These are phyloP conservation scores for Pocillopora damicornis DNA, from an alignment of 64 coral and sea anemone species.

Conservation along the genomic window DNA sequence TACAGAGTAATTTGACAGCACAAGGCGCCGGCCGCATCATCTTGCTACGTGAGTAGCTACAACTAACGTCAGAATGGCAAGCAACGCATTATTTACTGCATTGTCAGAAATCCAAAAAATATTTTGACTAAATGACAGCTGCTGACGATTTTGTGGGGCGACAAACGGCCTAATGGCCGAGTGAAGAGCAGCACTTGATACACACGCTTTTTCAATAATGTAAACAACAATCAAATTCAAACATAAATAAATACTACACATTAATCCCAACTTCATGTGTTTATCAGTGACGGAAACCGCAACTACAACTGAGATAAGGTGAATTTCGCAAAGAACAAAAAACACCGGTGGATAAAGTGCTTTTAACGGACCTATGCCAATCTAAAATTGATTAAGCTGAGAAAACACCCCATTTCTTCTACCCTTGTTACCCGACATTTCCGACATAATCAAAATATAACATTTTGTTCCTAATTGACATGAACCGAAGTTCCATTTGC, in stretches of 20 bases:
- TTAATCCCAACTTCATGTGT: slow-evolving; percentile 26
- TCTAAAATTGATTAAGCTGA: background rate
- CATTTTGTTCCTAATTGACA: background rate
- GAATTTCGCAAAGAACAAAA: background rate
- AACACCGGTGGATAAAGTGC: background rate
- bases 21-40: background rate
- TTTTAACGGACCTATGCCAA: background rate
- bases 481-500: background rate
- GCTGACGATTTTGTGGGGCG: too few relatives aligned
- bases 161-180: too few relatives aligned
- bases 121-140: background rate
- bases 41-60: background rate
- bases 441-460: background rate
- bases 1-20: background rate
- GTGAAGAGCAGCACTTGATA: too few relatives aligned
- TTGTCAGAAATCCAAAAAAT: background rate
- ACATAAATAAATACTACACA: background rate
- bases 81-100: background rate
- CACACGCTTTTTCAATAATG: background rate
- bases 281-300: slow-evolving; percentile 7
- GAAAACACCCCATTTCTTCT: too few relatives aligned
- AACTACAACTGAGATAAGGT: background rate
- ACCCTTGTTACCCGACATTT: too few relatives aligned
- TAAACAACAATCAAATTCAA: slow-evolving; percentile 8
- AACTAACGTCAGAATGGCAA: slow-evolving; percentile 1